These are phyloP conservation scores for Steinernema feltiae DNA, from an alignment of 1,140 invertebrate genomes.

Conservation along the genomic window DNA sequence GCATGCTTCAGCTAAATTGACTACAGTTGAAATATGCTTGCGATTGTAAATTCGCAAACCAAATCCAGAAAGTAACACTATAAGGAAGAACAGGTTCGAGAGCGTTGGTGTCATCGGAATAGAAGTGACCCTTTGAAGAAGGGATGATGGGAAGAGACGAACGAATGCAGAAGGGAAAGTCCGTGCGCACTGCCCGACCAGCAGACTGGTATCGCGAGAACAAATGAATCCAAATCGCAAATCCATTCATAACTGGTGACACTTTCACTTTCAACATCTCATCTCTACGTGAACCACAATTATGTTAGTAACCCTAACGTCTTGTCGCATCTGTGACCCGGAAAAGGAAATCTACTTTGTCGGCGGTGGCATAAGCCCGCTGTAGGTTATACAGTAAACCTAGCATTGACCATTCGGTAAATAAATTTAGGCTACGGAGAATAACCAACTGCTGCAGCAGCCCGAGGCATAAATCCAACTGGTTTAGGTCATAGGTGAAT, in stretches of 20 bases:
- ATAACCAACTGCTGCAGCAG: too few relatives aligned
- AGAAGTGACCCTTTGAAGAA: conserved; percentile 4
- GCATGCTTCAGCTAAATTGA: conserved; percentile 25
- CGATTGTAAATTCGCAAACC: background rate
- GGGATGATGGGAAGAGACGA: conserved; percentile 1
- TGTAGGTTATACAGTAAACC: too few relatives aligned
- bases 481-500: background rate
- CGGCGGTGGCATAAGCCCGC: too few relatives aligned
- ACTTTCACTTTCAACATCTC: conserved; percentile 12
- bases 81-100: conserved; percentile 5
- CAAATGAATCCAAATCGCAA: conserved; percentile 2
- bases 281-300: background rate
- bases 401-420: too few relatives aligned
- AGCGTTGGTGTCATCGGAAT: background rate
- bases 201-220: conserved; percentile 9
- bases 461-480: background rate
- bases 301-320: too few relatives aligned
- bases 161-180: background rate
- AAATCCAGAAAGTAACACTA: conserved; percentile 12
- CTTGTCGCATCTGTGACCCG: too few relatives aligned
- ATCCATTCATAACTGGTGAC: background rate
- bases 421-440: too few relatives aligned
- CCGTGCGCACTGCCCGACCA: background rate
- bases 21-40: background rate
- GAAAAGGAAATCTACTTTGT: too few relatives aligned